These are phyloP conservation scores for Leptoclinus maculatus DNA, from an alignment of 2,797 vertebrate species.

Conservation along the genomic window DNA sequence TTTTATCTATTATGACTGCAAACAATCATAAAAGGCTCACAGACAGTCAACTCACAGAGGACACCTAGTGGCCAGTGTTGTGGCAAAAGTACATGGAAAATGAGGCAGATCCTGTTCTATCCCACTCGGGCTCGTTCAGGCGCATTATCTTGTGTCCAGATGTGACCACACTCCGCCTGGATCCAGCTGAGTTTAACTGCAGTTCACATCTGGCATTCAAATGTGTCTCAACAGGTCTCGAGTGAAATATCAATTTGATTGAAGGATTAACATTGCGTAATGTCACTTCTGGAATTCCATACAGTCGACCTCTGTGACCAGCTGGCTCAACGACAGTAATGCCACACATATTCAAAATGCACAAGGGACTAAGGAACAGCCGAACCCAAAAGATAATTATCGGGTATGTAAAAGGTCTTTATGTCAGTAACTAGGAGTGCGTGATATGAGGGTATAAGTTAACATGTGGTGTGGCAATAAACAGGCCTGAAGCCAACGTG, in stretches of 20 bases:
- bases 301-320: background rate
- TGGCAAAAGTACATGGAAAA: background rate
- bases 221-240: constrained; percentile 30
- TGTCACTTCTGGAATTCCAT: constrained; percentile 6
- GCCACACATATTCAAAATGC: background rate
- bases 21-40: constrained; percentile 3
- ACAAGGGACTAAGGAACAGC: background rate
- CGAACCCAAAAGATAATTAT: background rate
- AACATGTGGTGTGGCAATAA: background rate
- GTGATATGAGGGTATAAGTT: background rate
- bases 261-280: constrained; percentile 11
- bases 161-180: constrained; percentile 14
- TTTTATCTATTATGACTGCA: background rate
- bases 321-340: background rate
- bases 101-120: background rate
- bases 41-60: constrained; percentile 3
- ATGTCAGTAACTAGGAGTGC: background rate
- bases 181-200: constrained; percentile 18
- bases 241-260: constrained; percentile 41
- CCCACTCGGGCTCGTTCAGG: background rate
- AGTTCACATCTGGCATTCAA: constrained; percentile 43
- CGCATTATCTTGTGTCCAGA: constrained; percentile 15
- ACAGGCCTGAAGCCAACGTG: background rate
- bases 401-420: background rate
- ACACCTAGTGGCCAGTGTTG: constrained; percentile 16